Evolutionary conservation across 1,140 invertebrate species (phyloP).

Genomic region (Aphaenogaster floridana): DNA sequence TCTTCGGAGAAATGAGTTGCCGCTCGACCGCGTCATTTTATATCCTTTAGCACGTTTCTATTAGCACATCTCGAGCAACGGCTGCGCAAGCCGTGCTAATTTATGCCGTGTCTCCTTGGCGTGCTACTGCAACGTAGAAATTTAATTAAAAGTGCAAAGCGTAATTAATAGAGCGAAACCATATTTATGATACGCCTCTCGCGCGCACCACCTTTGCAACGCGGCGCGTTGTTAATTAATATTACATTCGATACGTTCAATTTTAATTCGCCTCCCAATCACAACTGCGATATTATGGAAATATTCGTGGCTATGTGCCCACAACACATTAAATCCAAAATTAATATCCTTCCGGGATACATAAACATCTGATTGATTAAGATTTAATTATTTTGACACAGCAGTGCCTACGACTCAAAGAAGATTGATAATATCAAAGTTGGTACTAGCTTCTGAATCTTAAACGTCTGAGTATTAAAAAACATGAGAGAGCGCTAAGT

Average conservation of each 20-base stretch:
- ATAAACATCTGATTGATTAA: slow-evolving; percentile 31
- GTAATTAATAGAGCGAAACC: slow-evolving; percentile 64
- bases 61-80: slow-evolving; percentile 30
- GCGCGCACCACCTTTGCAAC: slow-evolving; percentile 2
- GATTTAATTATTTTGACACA: slow-evolving; percentile 22
- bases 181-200: slow-evolving; percentile 47
- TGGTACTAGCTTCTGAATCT: slow-evolving; percentile 11
- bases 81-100: slow-evolving; percentile 34
- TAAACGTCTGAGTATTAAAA: slow-evolving; percentile 32
- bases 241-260: slow-evolving; percentile 52
- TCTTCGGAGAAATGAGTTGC: slow-evolving; percentile 2
- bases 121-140: slow-evolving; percentile 22
- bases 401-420: not conserved
- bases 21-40: slow-evolving; percentile 43
- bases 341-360: slow-evolving; percentile 21
- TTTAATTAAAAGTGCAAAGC: slow-evolving; percentile 61
- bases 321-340: slow-evolving; percentile 6
- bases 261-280: slow-evolving; percentile 39
- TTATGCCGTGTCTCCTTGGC: slow-evolving; percentile 49
- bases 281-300: slow-evolving; percentile 23
- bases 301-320: slow-evolving; percentile 3
- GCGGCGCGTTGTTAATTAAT: slow-evolving; percentile 49
- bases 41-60: slow-evolving; percentile 40
- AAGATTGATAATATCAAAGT: not conserved
- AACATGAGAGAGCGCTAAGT: not conserved